Evolutionary conservation across 1,140 invertebrate genomes (phyloP), one percentile per base, ranked within the genome.

Genomic region (Musca domestica): DNA sequence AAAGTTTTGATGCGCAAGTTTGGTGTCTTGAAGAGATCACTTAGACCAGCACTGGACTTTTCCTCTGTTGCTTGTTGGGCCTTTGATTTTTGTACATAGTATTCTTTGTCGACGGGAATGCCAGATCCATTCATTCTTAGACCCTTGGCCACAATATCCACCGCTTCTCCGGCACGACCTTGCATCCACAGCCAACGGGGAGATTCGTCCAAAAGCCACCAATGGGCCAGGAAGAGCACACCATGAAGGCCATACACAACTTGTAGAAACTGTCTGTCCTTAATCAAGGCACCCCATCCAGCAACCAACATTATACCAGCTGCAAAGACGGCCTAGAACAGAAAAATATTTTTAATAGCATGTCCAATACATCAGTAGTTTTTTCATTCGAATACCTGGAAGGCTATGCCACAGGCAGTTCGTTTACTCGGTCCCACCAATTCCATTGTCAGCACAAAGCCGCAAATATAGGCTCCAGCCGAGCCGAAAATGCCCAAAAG

Each of bases 371-470:
- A 41, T n/a, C n/a, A n/a, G n/a, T n/a, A n/a, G n/a, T n/a, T n/a
- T n/a, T n/a, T n/a, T n/a, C n/a, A n/a, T n/a, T n/a, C 3, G 2
- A 46, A 19, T 20, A 78, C 77, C 73, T 93, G 91, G 72, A 94
- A 93, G 20, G 90, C 86, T 47, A 95, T 87, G 3, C 94, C 94
- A 78, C 92, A 94, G 2, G 88, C 84, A 0, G 93, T 95, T 52
- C 95, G 83, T 77, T 91, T 93, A 47, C 87, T 88, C 0, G 92
- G 84, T 17, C 93, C 93, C 1, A 95, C 91, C 69, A 95, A 78
- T 82, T 97, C 95, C 90, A 95, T 94, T 3, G 92, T 90, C 12
- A 95, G 76, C 1, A 95, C 92, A 77, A 95, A 95, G 2, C 89
- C 90, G 12, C 92, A 90, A 61, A 94, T 92, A 72, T 93, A 94